Conservation (phyloP, 2,888 invertebrate species). For the Conops quadrifasciatus region DNA sequence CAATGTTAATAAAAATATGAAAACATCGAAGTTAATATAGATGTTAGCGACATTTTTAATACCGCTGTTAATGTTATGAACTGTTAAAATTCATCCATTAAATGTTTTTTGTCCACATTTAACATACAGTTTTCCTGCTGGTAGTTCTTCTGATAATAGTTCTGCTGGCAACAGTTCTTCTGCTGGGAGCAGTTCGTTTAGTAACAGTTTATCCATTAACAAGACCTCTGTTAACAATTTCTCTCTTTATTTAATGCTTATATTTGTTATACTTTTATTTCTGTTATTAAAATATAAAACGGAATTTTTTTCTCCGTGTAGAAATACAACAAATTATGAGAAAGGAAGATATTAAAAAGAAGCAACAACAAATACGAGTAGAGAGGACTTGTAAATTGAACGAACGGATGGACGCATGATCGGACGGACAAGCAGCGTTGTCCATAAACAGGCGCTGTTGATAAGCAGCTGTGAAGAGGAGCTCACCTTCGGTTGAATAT, state of each 20-base stretch:
- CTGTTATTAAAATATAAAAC: neutral
- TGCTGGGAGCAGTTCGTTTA: no score
- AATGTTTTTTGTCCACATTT: no score
- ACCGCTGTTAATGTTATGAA: no score
- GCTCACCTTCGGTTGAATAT: slow-evolving; percentile 25
- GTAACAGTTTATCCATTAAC: neutral
- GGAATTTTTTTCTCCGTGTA: neutral
- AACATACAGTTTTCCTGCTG: no score
- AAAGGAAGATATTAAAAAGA: slow-evolving; percentile 31
- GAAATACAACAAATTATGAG: neutral
- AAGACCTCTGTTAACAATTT: neutral
- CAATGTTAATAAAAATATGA: no score
- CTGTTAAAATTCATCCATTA: no score
- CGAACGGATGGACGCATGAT: slow-evolving; percentile 6
- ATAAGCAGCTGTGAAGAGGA: slow-evolving; percentile 33
- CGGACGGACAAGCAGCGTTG: slow-evolving; percentile 12
- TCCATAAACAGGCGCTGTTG: slow-evolving; percentile 16
- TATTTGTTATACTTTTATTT: no score
- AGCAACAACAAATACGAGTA: neutral
- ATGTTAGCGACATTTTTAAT: no score
- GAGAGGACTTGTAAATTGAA: neutral
- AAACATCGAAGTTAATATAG: no score
- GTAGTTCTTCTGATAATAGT: no score
- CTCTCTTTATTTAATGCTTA: no score
- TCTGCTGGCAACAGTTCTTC: no score